phyloP scores from a whole-genome alignment of 2,888 invertebrate genomes.

The Noctua comes region DNA sequence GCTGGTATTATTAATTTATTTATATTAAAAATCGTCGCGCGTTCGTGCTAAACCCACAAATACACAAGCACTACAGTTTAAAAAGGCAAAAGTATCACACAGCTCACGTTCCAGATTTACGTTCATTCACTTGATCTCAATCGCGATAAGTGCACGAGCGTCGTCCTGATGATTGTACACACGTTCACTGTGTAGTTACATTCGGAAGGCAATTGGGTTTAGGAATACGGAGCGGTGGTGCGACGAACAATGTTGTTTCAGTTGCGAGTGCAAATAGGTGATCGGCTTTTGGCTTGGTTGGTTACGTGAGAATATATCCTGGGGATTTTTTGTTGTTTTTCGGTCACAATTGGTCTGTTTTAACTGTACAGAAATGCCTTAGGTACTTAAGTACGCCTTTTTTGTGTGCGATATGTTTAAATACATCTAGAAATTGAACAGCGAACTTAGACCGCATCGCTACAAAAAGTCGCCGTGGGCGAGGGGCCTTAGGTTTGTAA shows the following conservation, averaged over 20 bases:
- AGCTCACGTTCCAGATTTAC: constrained; percentile 76
- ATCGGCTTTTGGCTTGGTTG: neutral
- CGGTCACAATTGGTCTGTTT: neutral
- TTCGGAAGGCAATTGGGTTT: constrained; percentile 55
- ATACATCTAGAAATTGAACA: no score
- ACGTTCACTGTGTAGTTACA: constrained; percentile 56
- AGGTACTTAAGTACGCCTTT: neutral
- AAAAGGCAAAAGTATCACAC: constrained; percentile 46
- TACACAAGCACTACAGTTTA: constrained; percentile 16
- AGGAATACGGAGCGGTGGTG: constrained; percentile 17
- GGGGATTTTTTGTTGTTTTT: neutral
- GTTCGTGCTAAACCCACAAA: constrained; percentile 29
- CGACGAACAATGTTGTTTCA: constrained; percentile 21
- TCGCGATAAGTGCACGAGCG: constrained; percentile 71
- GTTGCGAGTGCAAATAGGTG: neutral
- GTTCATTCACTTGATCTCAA: constrained; percentile 73
- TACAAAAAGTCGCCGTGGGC: no score
- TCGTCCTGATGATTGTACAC: constrained; percentile 42
- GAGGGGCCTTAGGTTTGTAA: no score
- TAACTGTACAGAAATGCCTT: neutral
- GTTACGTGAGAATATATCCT: neutral
- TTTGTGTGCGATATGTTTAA: neutral
- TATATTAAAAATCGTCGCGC: neutral
- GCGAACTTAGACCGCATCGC: no score
- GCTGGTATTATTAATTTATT: no score